A percentile compares a stretch with the other conserved stretches of the same genome.
These are phyloP conservation scores for Dendrolimus pini DNA, from an alignment of 2,888 invertebrate species.

Conservation along the genomic window DNA sequence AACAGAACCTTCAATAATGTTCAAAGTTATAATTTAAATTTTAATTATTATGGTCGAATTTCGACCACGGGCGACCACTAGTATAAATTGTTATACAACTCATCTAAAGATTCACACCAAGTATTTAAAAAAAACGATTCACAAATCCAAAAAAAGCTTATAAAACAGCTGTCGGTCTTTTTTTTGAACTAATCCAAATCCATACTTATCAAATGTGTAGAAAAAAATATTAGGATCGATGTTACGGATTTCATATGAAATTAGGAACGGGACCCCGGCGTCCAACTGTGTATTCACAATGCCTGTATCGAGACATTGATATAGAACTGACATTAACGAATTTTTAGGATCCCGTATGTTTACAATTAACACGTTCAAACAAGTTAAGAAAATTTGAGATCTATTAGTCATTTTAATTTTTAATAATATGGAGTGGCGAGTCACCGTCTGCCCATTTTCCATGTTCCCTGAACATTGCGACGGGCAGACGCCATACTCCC, in stretches of 20 bases:
- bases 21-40: no score
- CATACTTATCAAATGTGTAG: constrained; percentile 38
- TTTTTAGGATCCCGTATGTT: constrained; percentile 20
- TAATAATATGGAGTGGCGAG: no score
- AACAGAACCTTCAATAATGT: no score
- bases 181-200: constrained; percentile 36
- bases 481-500: no score
- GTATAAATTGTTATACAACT: no score
- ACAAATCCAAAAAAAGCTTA: neutral
- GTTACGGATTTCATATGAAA: constrained; percentile 42
- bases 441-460: no score
- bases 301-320: constrained; percentile 36
- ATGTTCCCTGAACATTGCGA: no score
- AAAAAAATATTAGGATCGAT: constrained; percentile 33
- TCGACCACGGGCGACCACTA: no score
- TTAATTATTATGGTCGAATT: no score
- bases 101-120: neutral
- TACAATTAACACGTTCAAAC: neutral
- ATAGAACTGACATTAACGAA: constrained; percentile 25
- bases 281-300: constrained; percentile 46
- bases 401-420: no score
- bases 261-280: constrained; percentile 39
- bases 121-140: neutral
- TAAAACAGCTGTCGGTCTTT: constrained; percentile 33
- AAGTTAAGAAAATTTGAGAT: constrained; percentile 4